Percentiles rank a stretch among this genome's conserved stretches.
phyloP scores from a whole-genome alignment of 1,140 invertebrate species.

The Eueides isabella region DNA sequence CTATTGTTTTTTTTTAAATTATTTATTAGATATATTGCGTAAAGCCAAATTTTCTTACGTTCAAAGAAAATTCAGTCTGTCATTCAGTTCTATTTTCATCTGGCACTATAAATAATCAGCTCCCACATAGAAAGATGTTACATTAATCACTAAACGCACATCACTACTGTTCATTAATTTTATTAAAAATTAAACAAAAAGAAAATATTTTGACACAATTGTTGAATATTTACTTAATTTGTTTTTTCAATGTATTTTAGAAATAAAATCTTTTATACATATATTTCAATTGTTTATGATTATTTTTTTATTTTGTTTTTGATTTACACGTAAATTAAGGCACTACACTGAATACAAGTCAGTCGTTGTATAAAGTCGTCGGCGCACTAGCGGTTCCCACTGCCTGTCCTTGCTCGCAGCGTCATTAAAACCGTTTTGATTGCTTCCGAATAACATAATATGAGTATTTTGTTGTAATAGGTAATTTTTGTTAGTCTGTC shows the following conservation, averaged over 20 bases:
- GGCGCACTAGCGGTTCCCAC: not conserved
- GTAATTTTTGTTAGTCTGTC: not conserved
- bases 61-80: not conserved
- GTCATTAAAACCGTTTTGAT: conserved; percentile 1
- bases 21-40: not conserved
- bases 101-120: conserved; percentile 8
- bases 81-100: not conserved
- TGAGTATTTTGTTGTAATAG: not conserved
- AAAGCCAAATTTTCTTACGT: not conserved
- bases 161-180: not conserved
- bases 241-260: not conserved
- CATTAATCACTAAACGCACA: not conserved
- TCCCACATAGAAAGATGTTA: not conserved
- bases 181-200: not conserved
- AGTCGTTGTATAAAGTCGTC: not conserved
- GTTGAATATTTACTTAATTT: not conserved
- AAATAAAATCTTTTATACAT: not conserved
- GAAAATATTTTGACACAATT: not conserved
- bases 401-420: not conserved
- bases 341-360: not conserved
- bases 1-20: not conserved
- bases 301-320: not conserved
- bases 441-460: not conserved
- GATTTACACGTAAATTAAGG: conserved; percentile 2
- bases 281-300: not conserved